phyloP scores from a whole-genome alignment of 35 echinoderm and acorn worm species.

The Lytechinus pictus region DNA sequence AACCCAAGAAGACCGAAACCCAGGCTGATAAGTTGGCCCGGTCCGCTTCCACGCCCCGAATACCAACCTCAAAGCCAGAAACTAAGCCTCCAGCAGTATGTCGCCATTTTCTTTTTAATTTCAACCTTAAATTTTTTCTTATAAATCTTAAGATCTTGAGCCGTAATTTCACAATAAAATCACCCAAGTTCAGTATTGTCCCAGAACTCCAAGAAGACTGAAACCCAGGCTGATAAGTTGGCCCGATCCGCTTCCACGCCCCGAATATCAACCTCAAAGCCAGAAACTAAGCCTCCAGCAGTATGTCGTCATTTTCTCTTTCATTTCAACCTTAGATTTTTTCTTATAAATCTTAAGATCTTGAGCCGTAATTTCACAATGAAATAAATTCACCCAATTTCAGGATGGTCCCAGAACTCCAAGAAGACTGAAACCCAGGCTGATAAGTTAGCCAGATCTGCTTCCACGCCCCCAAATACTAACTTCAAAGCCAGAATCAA shows the following conservation, averaged over 20 bases:
- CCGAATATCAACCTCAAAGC: constrained; percentile 53
- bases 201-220: constrained; percentile 87
- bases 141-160: too few species aligned
- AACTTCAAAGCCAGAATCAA: too few species aligned
- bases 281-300: constrained; percentile 40
- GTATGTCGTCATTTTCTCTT: not conserved
- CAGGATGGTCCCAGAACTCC: too few species aligned
- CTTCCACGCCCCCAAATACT: too few species aligned
- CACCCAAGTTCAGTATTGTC: constrained; percentile 70
- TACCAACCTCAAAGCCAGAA: constrained; percentile 56
- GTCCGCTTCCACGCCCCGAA: constrained; percentile 76
- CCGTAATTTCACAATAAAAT: too few species aligned
- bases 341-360: too few species aligned
- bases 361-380: too few species aligned
- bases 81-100: constrained; percentile 44
- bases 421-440: too few species aligned
- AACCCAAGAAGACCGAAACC: constrained; percentile 83
- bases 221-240: constrained; percentile 73
- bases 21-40: constrained; percentile 73
- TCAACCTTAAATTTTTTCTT: too few species aligned
- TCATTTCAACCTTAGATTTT: not conserved
- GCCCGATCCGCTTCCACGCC: constrained; percentile 82
- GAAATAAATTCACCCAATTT: too few species aligned
- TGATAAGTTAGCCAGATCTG: too few species aligned
- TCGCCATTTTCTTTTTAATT: not conserved